Percentiles rank a stretch among this genome's conserved stretches.
These are phyloP conservation scores for Antedon mediterranea DNA, from an alignment of 53 echinoderm and acorn worm species.

Conservation along the genomic window DNA sequence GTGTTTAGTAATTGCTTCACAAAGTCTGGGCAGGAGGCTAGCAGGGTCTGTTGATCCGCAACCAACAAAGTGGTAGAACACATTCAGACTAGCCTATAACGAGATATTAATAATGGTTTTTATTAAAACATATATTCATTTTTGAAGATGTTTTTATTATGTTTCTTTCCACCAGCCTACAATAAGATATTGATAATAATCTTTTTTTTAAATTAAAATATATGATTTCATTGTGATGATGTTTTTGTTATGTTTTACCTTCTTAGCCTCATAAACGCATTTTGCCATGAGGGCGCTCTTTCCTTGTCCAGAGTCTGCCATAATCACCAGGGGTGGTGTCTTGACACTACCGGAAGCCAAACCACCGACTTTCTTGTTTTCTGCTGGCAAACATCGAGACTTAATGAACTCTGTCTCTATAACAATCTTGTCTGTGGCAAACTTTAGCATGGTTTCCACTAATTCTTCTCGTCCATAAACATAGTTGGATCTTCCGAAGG, in stretches of 20 bases:
- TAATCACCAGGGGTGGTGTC: conserved; percentile 35
- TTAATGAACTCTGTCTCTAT: neutral
- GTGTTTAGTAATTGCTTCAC: conserved; percentile 18
- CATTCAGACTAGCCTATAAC: conserved; percentile 49
- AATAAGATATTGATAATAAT: too few species aligned
- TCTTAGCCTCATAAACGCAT: conserved; percentile 58
- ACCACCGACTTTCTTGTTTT: conserved; percentile 2
- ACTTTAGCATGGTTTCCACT: neutral
- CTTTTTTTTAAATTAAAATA: too few species aligned
- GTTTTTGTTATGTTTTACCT: conserved; percentile 27
- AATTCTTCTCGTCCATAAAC: neutral
- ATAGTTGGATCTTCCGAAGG: conserved; percentile 6
- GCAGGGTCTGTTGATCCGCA: conserved; percentile 48
- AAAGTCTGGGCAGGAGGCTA: conserved; percentile 47
- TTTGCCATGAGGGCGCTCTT: conserved; percentile 81
- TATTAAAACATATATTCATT: too few species aligned
- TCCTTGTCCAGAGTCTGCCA: conserved; percentile 77
- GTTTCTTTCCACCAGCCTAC: conserved; percentile 61
- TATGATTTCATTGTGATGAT: too few species aligned
- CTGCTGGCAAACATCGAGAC: neutral
- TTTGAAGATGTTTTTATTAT: too few species aligned
- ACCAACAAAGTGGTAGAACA: conserved; percentile 86
- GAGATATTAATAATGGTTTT: neutral
- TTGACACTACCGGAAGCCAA: neutral
- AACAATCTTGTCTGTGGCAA: neutral